Percentiles rank a stretch among this genome's conserved stretches.
phyloP scores from a whole-genome alignment of 2,797 vertebrate species.

The Aplochiton taeniatus region DNA sequence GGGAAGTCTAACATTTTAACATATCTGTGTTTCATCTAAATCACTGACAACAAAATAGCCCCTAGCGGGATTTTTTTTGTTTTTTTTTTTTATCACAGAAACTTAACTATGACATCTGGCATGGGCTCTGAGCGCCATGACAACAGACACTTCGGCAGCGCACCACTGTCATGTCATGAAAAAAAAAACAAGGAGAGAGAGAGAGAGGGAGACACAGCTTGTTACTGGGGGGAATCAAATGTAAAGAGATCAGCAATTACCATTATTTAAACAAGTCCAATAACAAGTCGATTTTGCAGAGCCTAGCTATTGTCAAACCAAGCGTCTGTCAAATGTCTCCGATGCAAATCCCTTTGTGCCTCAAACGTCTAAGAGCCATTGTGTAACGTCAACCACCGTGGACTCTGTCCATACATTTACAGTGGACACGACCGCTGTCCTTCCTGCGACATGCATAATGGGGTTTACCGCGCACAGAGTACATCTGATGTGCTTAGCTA shows the following conservation, averaged over 20 bases:
- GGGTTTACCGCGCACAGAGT: conserved; percentile 38
- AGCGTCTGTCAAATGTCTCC: conserved; percentile 56
- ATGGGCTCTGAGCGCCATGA: conserved; percentile 83
- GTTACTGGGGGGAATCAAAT: conserved; percentile 77
- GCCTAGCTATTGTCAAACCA: conserved; percentile 59
- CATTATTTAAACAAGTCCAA: conserved; percentile 78
- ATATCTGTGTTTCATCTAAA: conserved; percentile 81
- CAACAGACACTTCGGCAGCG: conserved; percentile 77
- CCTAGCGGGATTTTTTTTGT: conserved; percentile 74
- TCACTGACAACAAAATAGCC: conserved; percentile 83
- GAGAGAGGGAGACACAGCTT: conserved; percentile 50
- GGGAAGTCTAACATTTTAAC: conserved; percentile 77
- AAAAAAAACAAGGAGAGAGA: conserved; percentile 41
- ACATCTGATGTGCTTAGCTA: conserved; percentile 44
- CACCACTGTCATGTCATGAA: conserved; percentile 73
- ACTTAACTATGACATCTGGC: conserved; percentile 85
- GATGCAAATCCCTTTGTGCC: conserved; percentile 53
- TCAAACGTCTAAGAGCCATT: conserved; percentile 48
- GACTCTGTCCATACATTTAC: not conserved
- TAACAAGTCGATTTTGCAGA: conserved; percentile 74
- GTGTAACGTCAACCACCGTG: conserved; percentile 14
- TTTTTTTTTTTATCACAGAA: conserved; percentile 62
- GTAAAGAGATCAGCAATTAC: conserved; percentile 79
- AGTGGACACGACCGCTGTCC: not conserved
- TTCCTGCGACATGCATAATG: not conserved